Conservation (phyloP, 1,140 invertebrate genomes). For the Bombus balteatus region DNA sequence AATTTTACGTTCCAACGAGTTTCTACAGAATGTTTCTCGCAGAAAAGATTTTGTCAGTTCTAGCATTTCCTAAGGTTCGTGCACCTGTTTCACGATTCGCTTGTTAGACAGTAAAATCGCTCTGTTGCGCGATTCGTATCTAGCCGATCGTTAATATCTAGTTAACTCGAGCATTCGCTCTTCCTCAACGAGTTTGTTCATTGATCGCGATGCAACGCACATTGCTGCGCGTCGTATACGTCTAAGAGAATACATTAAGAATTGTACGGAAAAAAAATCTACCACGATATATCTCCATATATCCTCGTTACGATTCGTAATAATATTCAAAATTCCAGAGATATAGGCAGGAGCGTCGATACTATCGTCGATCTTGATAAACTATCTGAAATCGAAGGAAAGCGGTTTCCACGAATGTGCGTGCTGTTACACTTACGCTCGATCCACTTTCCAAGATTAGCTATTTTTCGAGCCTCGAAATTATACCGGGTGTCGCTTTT, state of each 20-base stretch:
- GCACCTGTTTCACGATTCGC: constrained; percentile 11
- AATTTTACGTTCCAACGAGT: background rate
- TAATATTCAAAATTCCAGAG: background rate
- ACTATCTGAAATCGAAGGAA: background rate
- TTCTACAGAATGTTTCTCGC: background rate
- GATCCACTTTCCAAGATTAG: constrained; percentile 19
- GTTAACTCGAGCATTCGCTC: constrained; percentile 4
- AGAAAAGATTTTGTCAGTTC: background rate
- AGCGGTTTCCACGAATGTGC: background rate
- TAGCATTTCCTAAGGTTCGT: no score
- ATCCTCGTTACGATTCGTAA: background rate
- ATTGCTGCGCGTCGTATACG: background rate
- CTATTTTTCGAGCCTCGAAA: constrained; percentile 2
- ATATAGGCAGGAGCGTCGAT: background rate
- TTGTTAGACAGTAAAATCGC: background rate
- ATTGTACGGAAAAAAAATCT: background rate
- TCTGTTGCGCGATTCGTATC: background rate
- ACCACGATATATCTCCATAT: background rate
- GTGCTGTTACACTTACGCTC: background rate
- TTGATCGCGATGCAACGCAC: background rate
- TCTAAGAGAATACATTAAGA: background rate
- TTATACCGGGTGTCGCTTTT: background rate
- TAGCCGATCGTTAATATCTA: constrained; percentile 28
- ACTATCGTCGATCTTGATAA: background rate
- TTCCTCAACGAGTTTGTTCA: background rate